Evolutionary conservation across 1,140 invertebrate genomes (phyloP), one percentile per base, ranked within the genome.

Genomic region (Dinoponera quadriceps): DNA sequence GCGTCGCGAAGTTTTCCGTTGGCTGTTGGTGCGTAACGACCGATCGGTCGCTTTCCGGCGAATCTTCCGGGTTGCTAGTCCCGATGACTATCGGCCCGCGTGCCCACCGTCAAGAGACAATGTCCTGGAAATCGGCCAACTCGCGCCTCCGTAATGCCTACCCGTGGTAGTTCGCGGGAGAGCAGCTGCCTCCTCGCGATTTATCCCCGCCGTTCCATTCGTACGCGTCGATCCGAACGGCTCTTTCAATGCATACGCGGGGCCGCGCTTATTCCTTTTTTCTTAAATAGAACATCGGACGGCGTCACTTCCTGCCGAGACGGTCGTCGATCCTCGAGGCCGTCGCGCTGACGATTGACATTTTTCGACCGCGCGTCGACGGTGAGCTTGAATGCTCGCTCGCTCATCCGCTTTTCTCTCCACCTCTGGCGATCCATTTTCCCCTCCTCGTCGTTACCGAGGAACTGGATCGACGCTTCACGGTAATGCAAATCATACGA

Each of bases 61-160:
- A 49, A 68, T 68, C 85, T 60, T 62, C 25, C 68, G 16, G 51
- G 59, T 80, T 27, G 13, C 7, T 22, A 20, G 38, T 4, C 49
- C 59, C 49, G 84, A 20, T 44, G 22, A 68, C 63, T 62, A 27
- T 68, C 57, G 65, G 48, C 9, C 51, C 27, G 38, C 69, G 65
- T 62, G 71, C 75, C 65, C 77, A 82, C 82, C 38, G 87, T 73
- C 74, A 77, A 72, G 82, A 88, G 81, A 89, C 87, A 89, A 89
- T 89, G 81, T 77, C 68, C 84, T 88, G 87, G 87, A 87, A 87
- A 88, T 59, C 65, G 48, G 86, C 86, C 87, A 88, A 88, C 66
- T 33, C 27, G 48, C 22, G 54, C 49, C 66, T 48, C 51, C 66
- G 63, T 44, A 44, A 49, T 65, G 66, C 18, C 27, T 29, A 16